These are phyloP conservation scores for Verasper variegatus DNA, from an alignment of 2,113 vertebrate genomes.

Conservation along the genomic window DNA sequence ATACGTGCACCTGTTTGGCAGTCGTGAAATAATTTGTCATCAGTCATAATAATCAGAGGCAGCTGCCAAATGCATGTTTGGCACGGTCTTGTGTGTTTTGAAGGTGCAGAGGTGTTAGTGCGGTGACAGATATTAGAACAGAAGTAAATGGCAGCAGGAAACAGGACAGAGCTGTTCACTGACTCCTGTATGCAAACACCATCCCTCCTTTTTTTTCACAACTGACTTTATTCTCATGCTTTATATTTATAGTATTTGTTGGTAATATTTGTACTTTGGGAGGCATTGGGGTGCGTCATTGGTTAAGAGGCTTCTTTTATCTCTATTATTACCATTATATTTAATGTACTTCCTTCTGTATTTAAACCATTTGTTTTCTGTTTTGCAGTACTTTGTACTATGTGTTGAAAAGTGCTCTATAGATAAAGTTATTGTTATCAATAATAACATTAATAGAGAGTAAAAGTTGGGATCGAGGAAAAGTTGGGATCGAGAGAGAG, in stretches of 20 bases:
- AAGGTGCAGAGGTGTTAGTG: background rate
- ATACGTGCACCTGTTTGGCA: background rate
- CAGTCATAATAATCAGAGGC: slow-evolving; percentile 17
- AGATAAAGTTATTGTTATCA: too few species aligned
- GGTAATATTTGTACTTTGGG: background rate
- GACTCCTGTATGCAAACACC: background rate
- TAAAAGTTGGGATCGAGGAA: too few species aligned
- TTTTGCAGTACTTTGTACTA: too few species aligned
- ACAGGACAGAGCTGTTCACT: background rate
- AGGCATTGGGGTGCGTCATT: background rate
- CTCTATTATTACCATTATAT: too few species aligned
- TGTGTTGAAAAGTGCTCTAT: too few species aligned
- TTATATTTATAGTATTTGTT: background rate
- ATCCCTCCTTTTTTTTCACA: background rate
- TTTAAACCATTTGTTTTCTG: too few species aligned
- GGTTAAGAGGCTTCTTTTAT: background rate
- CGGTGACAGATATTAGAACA: background rate
- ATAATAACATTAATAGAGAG: background rate
- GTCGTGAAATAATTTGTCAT: slow-evolving; percentile 20
- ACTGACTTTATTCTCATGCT: background rate
- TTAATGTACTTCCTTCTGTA: too few species aligned
- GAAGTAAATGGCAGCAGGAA: background rate
- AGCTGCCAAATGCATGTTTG: slow-evolving; percentile 5
- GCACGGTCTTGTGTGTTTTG: background rate
- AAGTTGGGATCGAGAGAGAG: background rate